Percentiles rank a stretch among this genome's conserved stretches.
Conservation (phyloP, 2,888 invertebrate species). For the Melanargia galathea region DNA sequence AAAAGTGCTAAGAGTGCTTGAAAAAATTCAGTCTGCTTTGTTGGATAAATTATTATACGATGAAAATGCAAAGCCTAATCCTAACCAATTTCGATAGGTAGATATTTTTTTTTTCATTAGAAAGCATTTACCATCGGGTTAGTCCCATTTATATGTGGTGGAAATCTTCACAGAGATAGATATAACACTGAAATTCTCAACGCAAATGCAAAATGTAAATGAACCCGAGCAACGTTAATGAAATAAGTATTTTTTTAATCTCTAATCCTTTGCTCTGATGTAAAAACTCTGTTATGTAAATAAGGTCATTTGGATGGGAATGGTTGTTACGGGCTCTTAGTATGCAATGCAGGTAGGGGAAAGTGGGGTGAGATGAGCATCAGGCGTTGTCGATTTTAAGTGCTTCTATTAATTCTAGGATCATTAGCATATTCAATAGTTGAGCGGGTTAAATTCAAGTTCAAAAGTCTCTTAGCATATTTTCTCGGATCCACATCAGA, state of each 20-base stretch:
- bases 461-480: background rate
- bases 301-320: slow-evolving; percentile 5
- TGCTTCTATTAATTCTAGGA: slow-evolving; percentile 31
- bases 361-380: slow-evolving; percentile 4
- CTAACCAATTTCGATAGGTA: no score
- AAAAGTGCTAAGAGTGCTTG: no score
- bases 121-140: no score
- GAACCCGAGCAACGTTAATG: background rate
- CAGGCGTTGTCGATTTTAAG: slow-evolving; percentile 24
- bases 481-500: no score
- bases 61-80: no score
- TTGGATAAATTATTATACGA: no score
- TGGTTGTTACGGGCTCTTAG: slow-evolving; percentile 8
- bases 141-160: no score
- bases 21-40: no score
- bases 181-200: no score
- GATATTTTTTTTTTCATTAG: no score
- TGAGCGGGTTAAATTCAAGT: background rate
- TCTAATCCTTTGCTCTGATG: background rate
- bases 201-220: no score
- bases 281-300: background rate
- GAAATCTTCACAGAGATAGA: no score
- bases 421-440: slow-evolving; percentile 28
- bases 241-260: background rate
- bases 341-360: slow-evolving; percentile 23